Evolutionary conservation across 2,113 vertebrate species (phyloP).

Genomic region (Marcusenius ussheri): DNA sequence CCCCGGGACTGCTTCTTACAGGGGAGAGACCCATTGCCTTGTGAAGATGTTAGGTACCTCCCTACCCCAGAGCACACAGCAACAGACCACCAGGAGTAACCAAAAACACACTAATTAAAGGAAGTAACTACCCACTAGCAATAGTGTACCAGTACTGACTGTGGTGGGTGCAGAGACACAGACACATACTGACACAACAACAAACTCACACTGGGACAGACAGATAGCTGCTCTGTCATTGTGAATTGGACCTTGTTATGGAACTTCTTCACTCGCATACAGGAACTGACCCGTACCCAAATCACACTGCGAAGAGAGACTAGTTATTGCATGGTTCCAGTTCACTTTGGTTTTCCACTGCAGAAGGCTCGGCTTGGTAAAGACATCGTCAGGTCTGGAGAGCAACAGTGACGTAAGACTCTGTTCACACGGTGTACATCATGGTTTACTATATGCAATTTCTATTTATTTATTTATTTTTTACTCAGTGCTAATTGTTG

Average conservation of each 20-base stretch:
- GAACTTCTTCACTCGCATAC: not conserved
- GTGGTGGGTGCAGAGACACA: not conserved
- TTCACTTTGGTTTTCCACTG: not conserved
- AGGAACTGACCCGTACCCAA: not conserved
- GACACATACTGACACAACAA: not conserved
- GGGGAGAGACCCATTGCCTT: not conserved
- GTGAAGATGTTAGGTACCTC: not conserved
- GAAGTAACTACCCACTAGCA: not conserved
- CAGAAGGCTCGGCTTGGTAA: not conserved
- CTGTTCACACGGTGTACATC: too few relatives aligned
- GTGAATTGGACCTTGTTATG: not conserved
- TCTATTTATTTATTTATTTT: not conserved
- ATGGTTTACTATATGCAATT: not conserved
- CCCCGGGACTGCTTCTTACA: not conserved
- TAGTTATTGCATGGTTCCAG: not conserved
- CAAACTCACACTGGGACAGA: not conserved
- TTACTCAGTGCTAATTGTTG: not conserved
- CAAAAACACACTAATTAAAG: not conserved
- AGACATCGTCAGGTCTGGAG: not conserved
- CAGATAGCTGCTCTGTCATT: not conserved
- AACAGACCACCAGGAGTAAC: not conserved
- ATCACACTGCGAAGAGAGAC: not conserved
- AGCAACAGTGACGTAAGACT: not conserved
- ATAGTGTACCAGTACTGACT: not conserved
- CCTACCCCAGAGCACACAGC: not conserved